Evolutionary conservation across 2,113 vertebrate genomes (phyloP), one percentile per base, ranked within the genome.

Genomic region (Electrona antarctica): DNA sequence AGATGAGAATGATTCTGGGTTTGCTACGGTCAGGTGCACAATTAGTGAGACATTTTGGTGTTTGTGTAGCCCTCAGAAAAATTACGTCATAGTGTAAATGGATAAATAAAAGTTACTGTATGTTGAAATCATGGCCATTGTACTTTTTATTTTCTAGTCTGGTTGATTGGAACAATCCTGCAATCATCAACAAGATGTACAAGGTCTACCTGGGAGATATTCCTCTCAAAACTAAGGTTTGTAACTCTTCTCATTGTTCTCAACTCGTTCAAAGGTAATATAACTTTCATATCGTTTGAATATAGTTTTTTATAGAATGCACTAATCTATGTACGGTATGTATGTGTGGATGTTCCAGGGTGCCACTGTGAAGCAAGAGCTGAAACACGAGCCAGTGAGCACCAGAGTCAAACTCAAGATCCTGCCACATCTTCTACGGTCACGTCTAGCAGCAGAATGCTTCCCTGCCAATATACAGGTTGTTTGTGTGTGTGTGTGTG

Each of bases 381-480:
- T 98, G 77, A 99, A 98, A 85, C 94, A 97, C 29, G 98, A 99
- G 72, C 97, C 98, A 0, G 97, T 98, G 21, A 98, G 98, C 84
- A 99, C 98, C 0, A 93, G 98, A 77, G 97, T 99, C 77, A 99
- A 99, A 83, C 89, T 99, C 83, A 99, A 99, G 90, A 98, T 99
- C 83, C 94, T 99, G 33, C 98, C 97, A 49, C 97, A 99, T 87
- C 95, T 99, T 33, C 86, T 99, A 12, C 93, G 97, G 9, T 99
- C 98, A 6, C 94, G 95, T 21, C 93, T 98, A 74, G 98, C 97
- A 47, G 97, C 97, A 10, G 98, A 99, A 91, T 96, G 92, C 0
- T 99, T 99, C 75, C 98, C 98, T 66, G 95, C 97, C 70, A 98
- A 98, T 72, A 98, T 99, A 85, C 98, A 99, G 96, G 98, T 98